Evolutionary conservation across 2,797 vertebrate genomes (phyloP).

Genomic region (Rallus crepitans): DNA sequence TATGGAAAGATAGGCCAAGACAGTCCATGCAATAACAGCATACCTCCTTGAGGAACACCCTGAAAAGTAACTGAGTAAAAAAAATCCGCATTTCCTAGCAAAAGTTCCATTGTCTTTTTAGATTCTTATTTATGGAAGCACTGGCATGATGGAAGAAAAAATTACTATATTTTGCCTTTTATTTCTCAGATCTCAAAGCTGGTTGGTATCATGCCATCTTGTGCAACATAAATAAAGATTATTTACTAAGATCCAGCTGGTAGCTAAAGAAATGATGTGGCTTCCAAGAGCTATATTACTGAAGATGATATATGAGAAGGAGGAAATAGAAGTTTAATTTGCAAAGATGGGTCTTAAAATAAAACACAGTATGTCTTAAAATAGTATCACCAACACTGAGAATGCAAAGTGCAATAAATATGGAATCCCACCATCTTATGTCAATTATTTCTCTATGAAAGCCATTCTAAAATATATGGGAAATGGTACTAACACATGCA

Average conservation of each 20-base stretch:
- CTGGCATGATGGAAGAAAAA: neutral
- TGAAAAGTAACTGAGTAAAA: neutral
- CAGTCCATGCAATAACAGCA: neutral
- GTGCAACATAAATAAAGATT: neutral
- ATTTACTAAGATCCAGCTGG: neutral
- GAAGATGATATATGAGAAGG: neutral
- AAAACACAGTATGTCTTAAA: neutral
- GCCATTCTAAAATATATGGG: neutral
- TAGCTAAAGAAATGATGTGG: neutral
- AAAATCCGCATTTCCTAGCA: neutral
- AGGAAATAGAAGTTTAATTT: conserved; percentile 25
- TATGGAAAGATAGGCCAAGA: neutral
- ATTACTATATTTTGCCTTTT: neutral
- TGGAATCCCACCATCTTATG: neutral
- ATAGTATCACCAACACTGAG: neutral
- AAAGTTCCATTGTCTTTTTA: neutral
- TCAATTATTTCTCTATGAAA: neutral
- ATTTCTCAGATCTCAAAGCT: neutral
- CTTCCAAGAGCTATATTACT: neutral
- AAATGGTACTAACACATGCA: neutral
- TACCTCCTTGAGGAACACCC: neutral
- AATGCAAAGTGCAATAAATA: conserved; percentile 3
- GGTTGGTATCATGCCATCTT: neutral
- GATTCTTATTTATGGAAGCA: neutral
- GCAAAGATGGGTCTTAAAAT: conserved; percentile 1